A percentile compares a stretch with the other conserved stretches of the same genome.
Evolutionary conservation across 1,140 invertebrate species (phyloP).

Genomic region (Ptiloglossa arizonensis): DNA sequence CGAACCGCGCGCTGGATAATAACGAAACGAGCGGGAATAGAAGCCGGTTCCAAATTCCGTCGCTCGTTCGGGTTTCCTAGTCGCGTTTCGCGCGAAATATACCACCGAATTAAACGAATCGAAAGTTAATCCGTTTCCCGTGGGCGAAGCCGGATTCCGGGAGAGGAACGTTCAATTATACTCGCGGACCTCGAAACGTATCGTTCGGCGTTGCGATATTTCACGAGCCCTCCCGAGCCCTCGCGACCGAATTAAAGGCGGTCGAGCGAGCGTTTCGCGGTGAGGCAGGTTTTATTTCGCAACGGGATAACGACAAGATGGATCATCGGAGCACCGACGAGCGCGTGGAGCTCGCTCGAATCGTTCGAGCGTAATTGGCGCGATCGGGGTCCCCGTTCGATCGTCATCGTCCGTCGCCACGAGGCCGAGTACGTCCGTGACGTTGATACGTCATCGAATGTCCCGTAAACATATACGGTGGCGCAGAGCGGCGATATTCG

Average conservation of each 20-base stretch:
- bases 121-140: background rate
- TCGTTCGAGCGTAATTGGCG: constrained; percentile 39
- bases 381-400: constrained; percentile 22
- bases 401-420: constrained; percentile 16
- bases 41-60: background rate
- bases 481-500: constrained; percentile 59
- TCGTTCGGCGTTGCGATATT: background rate
- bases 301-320: constrained; percentile 12
- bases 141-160: background rate
- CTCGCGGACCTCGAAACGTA: background rate
- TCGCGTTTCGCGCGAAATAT: background rate
- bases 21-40: background rate
- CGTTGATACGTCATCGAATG: constrained; percentile 73
- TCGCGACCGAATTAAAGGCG: background rate
- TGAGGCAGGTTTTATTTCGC: constrained; percentile 26
- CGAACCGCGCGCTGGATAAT: background rate
- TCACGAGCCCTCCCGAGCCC: too few species aligned
- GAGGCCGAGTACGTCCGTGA: constrained; percentile 56
- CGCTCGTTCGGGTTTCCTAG: background rate
- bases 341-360: background rate
- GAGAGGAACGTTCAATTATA: background rate
- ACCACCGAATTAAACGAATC: background rate
- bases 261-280: background rate
- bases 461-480: constrained; percentile 58
- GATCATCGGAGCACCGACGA: constrained; percentile 34